Base-by-base conservation (phyloP, 1,140 invertebrate genomes). In the Vollenhovia emeryi region DNA sequence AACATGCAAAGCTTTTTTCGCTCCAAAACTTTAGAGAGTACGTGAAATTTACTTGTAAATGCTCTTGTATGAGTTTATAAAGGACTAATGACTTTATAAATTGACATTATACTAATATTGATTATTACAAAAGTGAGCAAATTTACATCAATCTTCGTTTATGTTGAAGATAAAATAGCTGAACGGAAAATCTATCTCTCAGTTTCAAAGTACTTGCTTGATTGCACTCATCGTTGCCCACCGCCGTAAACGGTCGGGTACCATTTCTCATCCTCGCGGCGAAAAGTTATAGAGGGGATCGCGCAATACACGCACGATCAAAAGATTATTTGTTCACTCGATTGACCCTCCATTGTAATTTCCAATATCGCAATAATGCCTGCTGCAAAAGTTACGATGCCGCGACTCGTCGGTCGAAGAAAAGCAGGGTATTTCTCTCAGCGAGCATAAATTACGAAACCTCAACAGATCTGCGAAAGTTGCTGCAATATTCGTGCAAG, bases 281-380 rank as follows among this genome's bases (percentile, higher is more conserved):
- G 13, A 59, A 71, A 69, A 68, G 18, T 82, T 48, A 74, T 18
- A 24, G 40, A 74, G 30, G 3, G 13, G 30, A 59, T 13, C 68
- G 36, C 52, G 52, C 24, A 59, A 43, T 15, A 40, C 30, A 40
- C 6, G 6, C 33, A 40, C n/a, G 15, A 76, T 83, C 68, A 27
- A 73, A n/a, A 83, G 27, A 74, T 74, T 27, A 36, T 8, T 36
- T 74, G 9, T 73, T 59, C 52, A 30, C 27, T 55, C 21, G 6
- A 30, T 50, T 50, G 50, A 76, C n/a, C 27, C 15, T 13, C n/a
- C 13, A 21, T 79, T 76, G 36, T 48, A 62, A 78, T 78, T n/a
- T 84, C 40, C 13, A 78, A 55, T 40, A 73, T 59, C 33, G 74
- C 73, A 78, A 36, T 78, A 68, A 78, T 21, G 27, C 5, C 33